A percentile compares a stretch with the other conserved stretches of the same genome.
Evolutionary conservation across 53 echinoderm and acorn worm species (phyloP).

Genomic region (Crossaster papposus): DNA sequence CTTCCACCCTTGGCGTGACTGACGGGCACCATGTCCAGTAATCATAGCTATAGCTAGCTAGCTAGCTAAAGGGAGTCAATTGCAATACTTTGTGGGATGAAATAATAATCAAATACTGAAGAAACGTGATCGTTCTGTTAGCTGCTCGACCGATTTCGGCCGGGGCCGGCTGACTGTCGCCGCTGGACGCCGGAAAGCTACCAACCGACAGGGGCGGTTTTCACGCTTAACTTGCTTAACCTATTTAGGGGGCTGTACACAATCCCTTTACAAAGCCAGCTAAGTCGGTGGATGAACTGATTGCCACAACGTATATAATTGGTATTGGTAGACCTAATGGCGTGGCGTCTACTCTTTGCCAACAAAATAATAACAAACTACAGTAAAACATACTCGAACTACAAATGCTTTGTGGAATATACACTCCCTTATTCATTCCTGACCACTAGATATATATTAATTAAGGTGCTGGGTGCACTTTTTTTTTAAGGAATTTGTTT

Average conservation of each 20-base stretch:
- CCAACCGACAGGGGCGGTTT: slow-evolving; percentile 3
- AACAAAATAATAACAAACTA: too few relatives aligned
- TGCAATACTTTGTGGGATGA: not conserved
- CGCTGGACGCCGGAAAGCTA: not conserved
- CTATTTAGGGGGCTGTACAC: not conserved
- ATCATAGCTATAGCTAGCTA: not conserved
- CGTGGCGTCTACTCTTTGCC: not conserved
- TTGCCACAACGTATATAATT: slow-evolving; percentile 4
- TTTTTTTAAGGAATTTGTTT: too few relatives aligned
- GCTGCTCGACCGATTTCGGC: not conserved
- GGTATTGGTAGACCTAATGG: not conserved
- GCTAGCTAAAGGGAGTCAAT: not conserved
- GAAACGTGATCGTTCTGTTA: slow-evolving; percentile 7
- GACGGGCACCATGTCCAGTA: not conserved
- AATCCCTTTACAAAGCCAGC: slow-evolving; percentile 14
- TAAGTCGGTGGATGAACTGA: not conserved
- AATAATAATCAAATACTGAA: not conserved
- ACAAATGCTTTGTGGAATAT: too few relatives aligned
- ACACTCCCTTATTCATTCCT: not conserved
- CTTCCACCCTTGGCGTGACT: not conserved
- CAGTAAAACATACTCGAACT: too few relatives aligned
- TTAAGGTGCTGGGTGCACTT: too few relatives aligned
- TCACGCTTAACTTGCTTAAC: slow-evolving; percentile 22
- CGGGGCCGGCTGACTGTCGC: slow-evolving; percentile 19
- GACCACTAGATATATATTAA: too few relatives aligned